Base-by-base conservation (phyloP, 2,797 vertebrate genomes). In the Cryptoprocta ferox region DNA sequence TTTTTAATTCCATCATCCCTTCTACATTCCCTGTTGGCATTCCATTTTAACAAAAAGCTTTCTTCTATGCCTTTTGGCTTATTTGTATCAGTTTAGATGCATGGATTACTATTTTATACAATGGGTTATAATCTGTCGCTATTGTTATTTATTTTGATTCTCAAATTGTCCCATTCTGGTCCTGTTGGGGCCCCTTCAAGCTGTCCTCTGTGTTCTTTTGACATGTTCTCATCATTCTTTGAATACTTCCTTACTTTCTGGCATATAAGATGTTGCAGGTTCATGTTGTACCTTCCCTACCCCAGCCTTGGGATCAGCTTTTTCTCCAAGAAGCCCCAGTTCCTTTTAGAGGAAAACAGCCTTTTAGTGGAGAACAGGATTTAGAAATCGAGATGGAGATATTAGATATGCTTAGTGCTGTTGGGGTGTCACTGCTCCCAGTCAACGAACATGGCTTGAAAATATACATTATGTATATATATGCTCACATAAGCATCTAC, bases 81-180 rank as follows among this genome's bases (percentile, higher is more conserved):
- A 56, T 66, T 59, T 42, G 18, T 56, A 92, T 78, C 50, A 59
- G 9, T 78, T 93, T 88, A 89, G 73, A 91, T 0, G 18, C 56
- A 75, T 66, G 42, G n/a, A 56, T 94, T 78, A 16, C 24, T 94
- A 28, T 91, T 94, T 81, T 95, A 92, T 59, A 92, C 14, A 82
- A 66, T 59, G 18, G 63, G 14, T 53, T 96, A 37, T 48, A 80
- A 80, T 95, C 26, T n/a, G 26, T 86, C 84, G 35, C 66, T 75
- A 65, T 30, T 7, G 8, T 92, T 80, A 87, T 63, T 91, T 96
- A 84, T 75, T 93, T 91, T 91, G 50, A 85, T 93, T 71, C 45
- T 81, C 80, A 97, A 84, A 59, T 48, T 37, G 18, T 93, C 26
- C 14, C 32, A 61, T 37, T 78, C n/a, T 92, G 59, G 42, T 53